Evolutionary conservation across 2,113 vertebrate species (phyloP), one percentile per base, ranked within the genome.

Genomic region (Aviceda subcristata): DNA sequence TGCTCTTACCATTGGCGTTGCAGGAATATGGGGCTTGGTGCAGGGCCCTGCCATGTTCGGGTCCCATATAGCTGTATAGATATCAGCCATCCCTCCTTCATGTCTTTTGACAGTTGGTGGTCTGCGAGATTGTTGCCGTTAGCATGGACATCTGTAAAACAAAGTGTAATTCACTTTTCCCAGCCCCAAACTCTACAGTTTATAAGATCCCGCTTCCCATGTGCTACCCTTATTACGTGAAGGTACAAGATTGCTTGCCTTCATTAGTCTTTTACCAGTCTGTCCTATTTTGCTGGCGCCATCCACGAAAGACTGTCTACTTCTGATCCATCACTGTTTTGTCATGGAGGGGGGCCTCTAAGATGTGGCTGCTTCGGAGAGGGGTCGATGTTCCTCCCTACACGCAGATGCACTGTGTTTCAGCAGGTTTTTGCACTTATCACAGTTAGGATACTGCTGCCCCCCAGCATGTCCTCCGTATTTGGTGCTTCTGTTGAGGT

Each of bases 281-380:
- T 69, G 7, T 55, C 48, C 21, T 55, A 7, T 72, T 79, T 68
- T 56, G 6, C 51, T 72, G 53, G 26, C 68, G 34, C 13, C 0
- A 1, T 39, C 36, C 20, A 34, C 55, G 26, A 76, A 23, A 73
- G 76, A 17, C 2, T 0, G 1, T 29, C 4, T n/a, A 20, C 4
- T 30, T 82, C 24, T 66, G 30, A 71, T 90, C 12, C 41, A 34
- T 55, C 38, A 14, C 23, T 64, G 1, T 64, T 81, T 78, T 67
- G 3, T 55, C 38, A 32, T 38, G 36, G 38, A 63, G 3, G 6
- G 10, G 23, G 8, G 2, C 20, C n/a, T 63, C 53, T 64, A 41
- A n/a, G 39, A 27, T 46, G 29, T 72, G 62, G 3, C 53, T 76
- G 5, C 67, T 79, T 55, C 2, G 1, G 32, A 24, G 20, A 34